phyloP scores from a whole-genome alignment of 2,113 vertebrate species.

The Prunella fulvescens region DNA sequence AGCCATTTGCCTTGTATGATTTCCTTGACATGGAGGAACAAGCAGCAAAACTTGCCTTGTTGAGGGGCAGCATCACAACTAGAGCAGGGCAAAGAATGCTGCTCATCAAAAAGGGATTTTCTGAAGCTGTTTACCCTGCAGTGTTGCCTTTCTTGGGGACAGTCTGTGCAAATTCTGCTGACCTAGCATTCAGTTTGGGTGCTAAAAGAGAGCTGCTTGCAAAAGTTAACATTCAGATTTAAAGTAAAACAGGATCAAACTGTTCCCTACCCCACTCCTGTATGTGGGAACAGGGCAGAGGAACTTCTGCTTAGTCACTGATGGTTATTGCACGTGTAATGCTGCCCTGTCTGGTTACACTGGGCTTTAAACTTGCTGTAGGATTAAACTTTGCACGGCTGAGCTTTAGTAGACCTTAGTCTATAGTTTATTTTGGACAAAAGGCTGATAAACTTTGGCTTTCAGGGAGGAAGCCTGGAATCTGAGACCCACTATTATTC shows the following conservation, averaged over 20 bases:
- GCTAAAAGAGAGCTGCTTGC: neutral
- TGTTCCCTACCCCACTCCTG: neutral
- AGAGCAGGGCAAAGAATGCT: neutral
- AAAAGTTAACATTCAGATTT: neutral
- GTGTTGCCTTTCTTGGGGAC: neutral
- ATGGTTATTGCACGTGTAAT: neutral
- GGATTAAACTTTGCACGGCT: neutral
- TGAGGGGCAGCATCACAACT: neutral
- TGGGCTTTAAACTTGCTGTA: neutral
- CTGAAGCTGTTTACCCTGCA: slow-evolving; percentile 1
- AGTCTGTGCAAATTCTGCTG: neutral
- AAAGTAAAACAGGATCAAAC: neutral
- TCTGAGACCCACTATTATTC: slow-evolving; percentile 31
- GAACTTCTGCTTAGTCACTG: slow-evolving; percentile 33
- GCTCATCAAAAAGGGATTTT: slow-evolving; percentile 12
- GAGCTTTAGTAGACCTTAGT: neutral
- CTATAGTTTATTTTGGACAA: slow-evolving; percentile 43
- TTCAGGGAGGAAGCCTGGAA: slow-evolving; percentile 20
- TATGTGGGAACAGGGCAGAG: neutral
- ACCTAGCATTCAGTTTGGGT: neutral
- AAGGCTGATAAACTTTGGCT: slow-evolving; percentile 56
- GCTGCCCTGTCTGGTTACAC: neutral
- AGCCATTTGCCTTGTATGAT: neutral
- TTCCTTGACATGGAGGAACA: neutral
- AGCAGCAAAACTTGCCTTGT: neutral